Conservation (phyloP, 2,113 vertebrate genomes). For the Damaliscus lunatus region DNA sequence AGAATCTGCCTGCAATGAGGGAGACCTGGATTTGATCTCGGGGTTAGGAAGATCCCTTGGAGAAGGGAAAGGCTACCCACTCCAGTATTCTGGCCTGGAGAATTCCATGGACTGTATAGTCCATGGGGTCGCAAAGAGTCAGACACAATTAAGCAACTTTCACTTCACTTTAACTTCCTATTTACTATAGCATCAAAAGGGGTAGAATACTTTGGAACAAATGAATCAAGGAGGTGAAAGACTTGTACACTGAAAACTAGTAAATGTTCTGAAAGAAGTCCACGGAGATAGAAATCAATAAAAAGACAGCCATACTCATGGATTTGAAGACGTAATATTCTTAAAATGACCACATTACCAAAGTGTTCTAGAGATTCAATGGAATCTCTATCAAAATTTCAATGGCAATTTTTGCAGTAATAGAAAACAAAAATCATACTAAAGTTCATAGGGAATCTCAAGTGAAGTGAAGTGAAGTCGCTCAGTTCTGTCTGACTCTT, state of each 20-base stretch:
- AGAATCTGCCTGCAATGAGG: too few species aligned
- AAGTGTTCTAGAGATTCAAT: background rate
- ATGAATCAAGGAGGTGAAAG: background rate
- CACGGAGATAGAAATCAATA: background rate
- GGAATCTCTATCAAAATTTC: background rate
- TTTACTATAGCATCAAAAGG: too few species aligned
- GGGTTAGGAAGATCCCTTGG: too few species aligned
- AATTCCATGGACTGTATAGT: too few species aligned
- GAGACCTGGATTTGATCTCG: too few species aligned
- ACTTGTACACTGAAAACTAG: background rate
- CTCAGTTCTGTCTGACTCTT: too few species aligned
- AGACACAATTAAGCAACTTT: background rate
- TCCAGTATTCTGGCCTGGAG: too few species aligned
- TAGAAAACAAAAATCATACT: background rate
- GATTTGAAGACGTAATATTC: background rate
- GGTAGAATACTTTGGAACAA: too few species aligned
- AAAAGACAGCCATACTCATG: background rate
- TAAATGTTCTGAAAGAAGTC: background rate
- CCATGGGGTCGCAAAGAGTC: too few species aligned
- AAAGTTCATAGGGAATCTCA: background rate
- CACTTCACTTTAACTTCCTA: too few species aligned
- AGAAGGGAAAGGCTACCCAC: too few species aligned
- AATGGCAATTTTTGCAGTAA: background rate
- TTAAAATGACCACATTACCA: background rate
- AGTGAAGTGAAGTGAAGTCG: too few species aligned